phyloP scores from a whole-genome alignment of 1,140 invertebrate genomes.

The Drosophila lini region DNA sequence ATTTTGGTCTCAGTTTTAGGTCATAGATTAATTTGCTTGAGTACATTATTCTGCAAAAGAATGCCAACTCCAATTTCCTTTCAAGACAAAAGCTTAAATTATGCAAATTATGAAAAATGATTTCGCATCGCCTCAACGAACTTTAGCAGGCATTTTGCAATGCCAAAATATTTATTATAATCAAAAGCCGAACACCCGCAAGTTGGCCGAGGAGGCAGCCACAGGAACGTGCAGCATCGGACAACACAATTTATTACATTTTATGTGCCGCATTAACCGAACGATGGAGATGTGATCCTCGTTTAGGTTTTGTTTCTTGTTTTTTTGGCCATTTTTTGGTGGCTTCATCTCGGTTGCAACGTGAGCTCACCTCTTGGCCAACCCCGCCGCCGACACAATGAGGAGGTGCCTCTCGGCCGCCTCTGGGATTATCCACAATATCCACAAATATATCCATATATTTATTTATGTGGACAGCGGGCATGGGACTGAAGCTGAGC shows the following conservation, averaged over 20 bases:
- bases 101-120: conserved; percentile 64
- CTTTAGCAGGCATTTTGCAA: conserved; percentile 60
- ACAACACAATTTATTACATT: conserved; percentile 78
- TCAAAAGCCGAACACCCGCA: conserved; percentile 70
- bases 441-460: conserved; percentile 42
- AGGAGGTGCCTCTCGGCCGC: conserved; percentile 51
- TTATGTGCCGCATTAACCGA: conserved; percentile 74
- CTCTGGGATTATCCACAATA: conserved; percentile 20
- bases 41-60: conserved; percentile 6
- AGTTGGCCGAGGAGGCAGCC: conserved; percentile 25
- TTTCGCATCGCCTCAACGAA: conserved; percentile 23
- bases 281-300: conserved; percentile 76
- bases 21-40: not conserved
- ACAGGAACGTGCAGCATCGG: conserved; percentile 47
- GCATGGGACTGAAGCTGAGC: conserved; percentile 40
- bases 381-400: conserved; percentile 48
- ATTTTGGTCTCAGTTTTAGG: not conserved
- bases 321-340: conserved; percentile 25
- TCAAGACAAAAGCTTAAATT: conserved; percentile 27
- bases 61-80: conserved; percentile 18
- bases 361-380: conserved; percentile 49
- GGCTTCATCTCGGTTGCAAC: conserved; percentile 38
- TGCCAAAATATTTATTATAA: conserved; percentile 78
- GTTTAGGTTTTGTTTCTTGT: conserved; percentile 42
- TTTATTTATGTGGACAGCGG: conserved; percentile 45